phyloP scores from a whole-genome alignment of 1,140 invertebrate genomes.

The Scaptomyza pallida region DNA sequence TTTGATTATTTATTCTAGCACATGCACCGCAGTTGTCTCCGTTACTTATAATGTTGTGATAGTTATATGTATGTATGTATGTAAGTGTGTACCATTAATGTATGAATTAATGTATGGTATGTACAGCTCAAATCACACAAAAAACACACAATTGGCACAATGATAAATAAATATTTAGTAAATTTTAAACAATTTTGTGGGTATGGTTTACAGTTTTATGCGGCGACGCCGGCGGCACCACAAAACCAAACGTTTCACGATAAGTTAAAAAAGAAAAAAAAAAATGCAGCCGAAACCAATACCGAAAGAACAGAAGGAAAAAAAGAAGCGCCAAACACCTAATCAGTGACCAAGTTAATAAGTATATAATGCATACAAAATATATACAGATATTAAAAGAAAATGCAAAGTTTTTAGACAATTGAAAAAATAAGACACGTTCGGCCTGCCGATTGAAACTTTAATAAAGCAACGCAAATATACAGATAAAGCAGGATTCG shows the following conservation, averaged over 20 bases:
- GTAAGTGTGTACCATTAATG: not conserved
- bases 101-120: constrained; percentile 1
- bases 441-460: constrained; percentile 36
- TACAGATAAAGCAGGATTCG: not conserved
- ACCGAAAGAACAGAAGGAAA: not conserved
- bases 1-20: constrained; percentile 17
- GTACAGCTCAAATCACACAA: not conserved
- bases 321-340: not conserved
- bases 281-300: constrained; percentile 21
- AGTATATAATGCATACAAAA: not conserved
- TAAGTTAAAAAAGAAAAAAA: constrained; percentile 15
- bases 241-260: constrained; percentile 34
- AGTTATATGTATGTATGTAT: not conserved
- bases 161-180: constrained; percentile 19
- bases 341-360: not conserved
- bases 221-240: constrained; percentile 2
- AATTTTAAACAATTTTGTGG: constrained; percentile 21
- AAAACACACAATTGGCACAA: constrained; percentile 9
- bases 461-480: not conserved
- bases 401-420: not conserved
- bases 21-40: constrained; percentile 20
- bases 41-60: constrained; percentile 26
- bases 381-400: constrained; percentile 5
- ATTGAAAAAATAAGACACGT: constrained; percentile 14
- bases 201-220: constrained; percentile 14